These are phyloP conservation scores for Artemia franciscana DNA, from an alignment of 1,140 invertebrate genomes.

Conservation along the genomic window DNA sequence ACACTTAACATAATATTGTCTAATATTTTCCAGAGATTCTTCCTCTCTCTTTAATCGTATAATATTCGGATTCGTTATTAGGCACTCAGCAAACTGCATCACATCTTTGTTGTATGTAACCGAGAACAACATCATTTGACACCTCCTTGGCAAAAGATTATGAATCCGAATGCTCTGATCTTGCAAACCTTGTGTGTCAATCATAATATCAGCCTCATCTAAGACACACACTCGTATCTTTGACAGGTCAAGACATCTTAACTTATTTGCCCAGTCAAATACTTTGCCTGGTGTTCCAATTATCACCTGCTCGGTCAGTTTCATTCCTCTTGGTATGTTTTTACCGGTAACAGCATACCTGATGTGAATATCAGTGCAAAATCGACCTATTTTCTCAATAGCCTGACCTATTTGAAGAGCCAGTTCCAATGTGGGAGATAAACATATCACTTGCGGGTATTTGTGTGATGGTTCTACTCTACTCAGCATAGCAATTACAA, in stretches of 20 bases:
- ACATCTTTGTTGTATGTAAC: slow-evolving; percentile 86
- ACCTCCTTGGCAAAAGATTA: slow-evolving; percentile 45
- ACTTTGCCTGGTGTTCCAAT: slow-evolving; percentile 75
- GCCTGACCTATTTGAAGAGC: slow-evolving; percentile 92
- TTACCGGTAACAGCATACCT: slow-evolving; percentile 78
- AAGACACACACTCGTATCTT: slow-evolving; percentile 84
- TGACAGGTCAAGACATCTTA: slow-evolving; percentile 57
- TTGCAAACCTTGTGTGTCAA: slow-evolving; percentile 88
- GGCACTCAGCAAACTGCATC: slow-evolving; percentile 87
- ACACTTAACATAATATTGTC: slow-evolving; percentile 89
- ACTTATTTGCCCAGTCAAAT: slow-evolving; percentile 72
- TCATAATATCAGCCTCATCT: slow-evolving; percentile 99
- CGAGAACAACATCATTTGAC: slow-evolving; percentile 97
- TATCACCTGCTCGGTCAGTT: slow-evolving; percentile 70
- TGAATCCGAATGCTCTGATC: slow-evolving; percentile 88
- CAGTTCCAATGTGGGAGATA: too few relatives aligned
- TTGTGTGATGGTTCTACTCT: slow-evolving; percentile 50
- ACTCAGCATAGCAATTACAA: slow-evolving; percentile 87
- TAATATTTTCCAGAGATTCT: slow-evolving; percentile 89
- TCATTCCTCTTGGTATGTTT: slow-evolving; percentile 44
- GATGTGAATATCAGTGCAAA: slow-evolving; percentile 66
- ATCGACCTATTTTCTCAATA: slow-evolving; percentile 72
- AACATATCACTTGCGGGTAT: slow-evolving; percentile 71
- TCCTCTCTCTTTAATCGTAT: slow-evolving; percentile 72
- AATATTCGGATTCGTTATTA: slow-evolving; percentile 73